Evolutionary conservation across 2,113 vertebrate genomes (phyloP).

Genomic region (Gadus macrocephalus): DNA sequence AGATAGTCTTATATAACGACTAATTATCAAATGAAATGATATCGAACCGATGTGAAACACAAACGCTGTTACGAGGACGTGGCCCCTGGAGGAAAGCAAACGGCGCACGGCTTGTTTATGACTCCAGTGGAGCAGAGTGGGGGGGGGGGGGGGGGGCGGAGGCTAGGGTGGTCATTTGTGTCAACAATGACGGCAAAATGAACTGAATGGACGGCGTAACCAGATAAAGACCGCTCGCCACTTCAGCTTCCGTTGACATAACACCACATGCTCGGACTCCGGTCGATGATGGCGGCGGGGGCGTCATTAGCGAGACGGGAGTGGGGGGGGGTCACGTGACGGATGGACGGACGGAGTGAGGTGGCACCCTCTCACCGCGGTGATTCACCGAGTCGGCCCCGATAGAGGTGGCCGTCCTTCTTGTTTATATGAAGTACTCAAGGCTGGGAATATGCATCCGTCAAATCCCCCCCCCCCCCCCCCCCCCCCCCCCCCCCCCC

Average conservation of each 20-base stretch:
- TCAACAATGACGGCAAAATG: too few relatives aligned
- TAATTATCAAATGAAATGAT: too few relatives aligned
- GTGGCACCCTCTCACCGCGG: constrained; percentile 56
- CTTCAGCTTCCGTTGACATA: neutral
- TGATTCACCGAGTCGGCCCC: constrained; percentile 60
- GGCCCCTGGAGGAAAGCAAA: too few relatives aligned
- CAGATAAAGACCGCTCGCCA: too few relatives aligned
- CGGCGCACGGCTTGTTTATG: too few relatives aligned
- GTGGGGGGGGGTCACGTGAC: constrained; percentile 45
- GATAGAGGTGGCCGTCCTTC: constrained; percentile 60
- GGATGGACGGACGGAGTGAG: constrained; percentile 51
- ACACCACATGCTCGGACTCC: constrained; percentile 50
- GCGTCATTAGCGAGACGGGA: constrained; percentile 55
- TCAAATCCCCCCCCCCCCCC: constrained; percentile 48
- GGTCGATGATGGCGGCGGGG: constrained; percentile 56
- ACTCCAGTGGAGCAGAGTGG: too few relatives aligned
- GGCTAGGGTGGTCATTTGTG: too few relatives aligned
- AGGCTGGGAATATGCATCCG: constrained; percentile 73
- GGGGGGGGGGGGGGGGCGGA: too few relatives aligned
- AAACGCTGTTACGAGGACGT: too few relatives aligned
- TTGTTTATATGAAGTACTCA: constrained; percentile 69
- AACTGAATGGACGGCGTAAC: too few relatives aligned
- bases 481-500: constrained; percentile 42
- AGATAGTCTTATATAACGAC: too few relatives aligned
- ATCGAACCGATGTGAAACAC: too few relatives aligned